Conservation (phyloP, 2,113 vertebrate species). For the Chaenocephalus aceratus region DNA sequence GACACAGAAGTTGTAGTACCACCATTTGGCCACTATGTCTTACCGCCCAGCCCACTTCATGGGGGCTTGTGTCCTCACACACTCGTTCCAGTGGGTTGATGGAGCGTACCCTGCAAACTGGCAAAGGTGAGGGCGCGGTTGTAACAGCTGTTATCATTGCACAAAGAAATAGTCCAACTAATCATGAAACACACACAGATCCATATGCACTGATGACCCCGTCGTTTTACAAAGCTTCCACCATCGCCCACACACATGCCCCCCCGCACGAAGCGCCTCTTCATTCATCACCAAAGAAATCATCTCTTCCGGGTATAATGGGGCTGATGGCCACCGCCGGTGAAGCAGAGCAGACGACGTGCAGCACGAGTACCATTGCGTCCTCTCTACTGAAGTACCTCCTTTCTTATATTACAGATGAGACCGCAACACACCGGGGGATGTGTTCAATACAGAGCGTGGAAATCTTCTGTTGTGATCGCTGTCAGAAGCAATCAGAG, state of each 20-base stretch:
- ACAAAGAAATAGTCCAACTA: not conserved
- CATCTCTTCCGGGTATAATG: not conserved
- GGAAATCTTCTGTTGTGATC: constrained; percentile 16
- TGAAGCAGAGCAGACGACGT: not conserved
- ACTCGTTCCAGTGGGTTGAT: too few species aligned
- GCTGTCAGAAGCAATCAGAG: constrained; percentile 21
- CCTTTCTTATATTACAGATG: constrained; percentile 38
- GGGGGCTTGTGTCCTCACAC: too few species aligned
- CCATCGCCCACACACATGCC: not conserved
- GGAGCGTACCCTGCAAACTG: too few species aligned
- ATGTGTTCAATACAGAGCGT: not conserved
- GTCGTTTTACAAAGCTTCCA: not conserved
- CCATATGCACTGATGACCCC: not conserved
- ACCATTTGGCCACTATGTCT: too few species aligned
- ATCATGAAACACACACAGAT: not conserved
- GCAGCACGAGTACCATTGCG: not conserved
- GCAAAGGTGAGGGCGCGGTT: not conserved
- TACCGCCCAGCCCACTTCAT: too few species aligned
- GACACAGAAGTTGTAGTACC: too few species aligned
- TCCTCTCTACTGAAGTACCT: constrained; percentile 30
- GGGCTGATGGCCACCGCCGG: not conserved
- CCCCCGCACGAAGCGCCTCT: not conserved
- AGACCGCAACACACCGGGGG: constrained; percentile 16
- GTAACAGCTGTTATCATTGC: not conserved
- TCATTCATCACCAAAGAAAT: not conserved